Conservation (phyloP, 2,797 vertebrate species). For the Lemur catta region DNA sequence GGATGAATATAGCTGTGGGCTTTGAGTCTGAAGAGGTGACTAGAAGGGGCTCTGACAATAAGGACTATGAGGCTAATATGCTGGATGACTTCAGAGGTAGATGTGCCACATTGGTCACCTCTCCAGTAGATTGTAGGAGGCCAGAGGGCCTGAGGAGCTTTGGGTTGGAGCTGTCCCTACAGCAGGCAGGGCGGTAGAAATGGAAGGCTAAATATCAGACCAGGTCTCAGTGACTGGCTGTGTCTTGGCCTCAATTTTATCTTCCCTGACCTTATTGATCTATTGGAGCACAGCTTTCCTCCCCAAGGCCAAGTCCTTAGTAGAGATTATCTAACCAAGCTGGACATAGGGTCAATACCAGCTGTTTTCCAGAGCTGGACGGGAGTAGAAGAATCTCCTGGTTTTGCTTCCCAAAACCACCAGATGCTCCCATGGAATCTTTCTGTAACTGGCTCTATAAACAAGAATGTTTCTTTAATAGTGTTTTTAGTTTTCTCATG, state of each 20-base stretch:
- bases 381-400: constrained; percentile 90
- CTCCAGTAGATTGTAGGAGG: constrained; percentile 33
- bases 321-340: constrained; percentile 90
- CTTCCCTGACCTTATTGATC: constrained; percentile 90
- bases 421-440: constrained; percentile 74
- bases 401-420: constrained; percentile 85
- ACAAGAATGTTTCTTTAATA: too few relatives aligned
- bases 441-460: too few relatives aligned
- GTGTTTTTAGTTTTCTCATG: too few relatives aligned
- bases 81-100: neutral
- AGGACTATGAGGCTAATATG: neutral
- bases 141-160: constrained; percentile 54
- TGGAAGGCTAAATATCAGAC: constrained; percentile 57
- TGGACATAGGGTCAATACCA: constrained; percentile 87
- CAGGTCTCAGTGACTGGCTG: constrained; percentile 70
- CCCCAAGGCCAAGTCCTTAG: constrained; percentile 91
- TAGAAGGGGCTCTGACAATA: neutral
- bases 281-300: constrained; percentile 86
- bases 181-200: constrained; percentile 49
- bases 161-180: neutral
- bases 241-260: constrained; percentile 73
- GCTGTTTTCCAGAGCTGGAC: constrained; percentile 83
- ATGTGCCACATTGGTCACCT: neutral
- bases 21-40: constrained; percentile 48
- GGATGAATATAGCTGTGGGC: neutral